Percentiles rank a stretch among this genome's conserved stretches.
phyloP scores from a whole-genome alignment of 2,888 invertebrate species.

The Latheticus oryzae region DNA sequence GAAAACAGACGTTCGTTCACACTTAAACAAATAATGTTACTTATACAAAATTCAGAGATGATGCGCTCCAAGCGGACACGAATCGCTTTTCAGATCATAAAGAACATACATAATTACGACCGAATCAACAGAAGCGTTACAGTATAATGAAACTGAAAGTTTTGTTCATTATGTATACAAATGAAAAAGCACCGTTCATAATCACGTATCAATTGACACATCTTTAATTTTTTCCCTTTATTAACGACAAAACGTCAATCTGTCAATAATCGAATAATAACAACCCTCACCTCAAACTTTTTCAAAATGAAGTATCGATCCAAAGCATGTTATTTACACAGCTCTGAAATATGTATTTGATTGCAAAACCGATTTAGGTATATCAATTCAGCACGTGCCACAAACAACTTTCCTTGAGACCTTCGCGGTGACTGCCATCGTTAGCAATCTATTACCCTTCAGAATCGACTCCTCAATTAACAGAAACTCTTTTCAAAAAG shows the following conservation, averaged over 20 bases:
- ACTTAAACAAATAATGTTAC: conserved; percentile 13
- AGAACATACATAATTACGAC: conserved; percentile 31
- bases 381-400: conserved; percentile 22
- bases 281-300: not conserved
- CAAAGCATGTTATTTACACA: not conserved
- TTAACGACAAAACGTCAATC: not conserved
- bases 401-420: conserved; percentile 11
- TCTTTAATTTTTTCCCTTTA: too few species aligned
- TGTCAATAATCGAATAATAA: conserved; percentile 4
- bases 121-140: conserved; percentile 29
- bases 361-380: conserved; percentile 13
- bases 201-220: conserved; percentile 1
- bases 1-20: conserved; percentile 38
- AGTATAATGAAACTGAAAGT: conserved; percentile 22
- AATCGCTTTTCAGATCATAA: conserved; percentile 19
- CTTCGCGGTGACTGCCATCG: conserved; percentile 1
- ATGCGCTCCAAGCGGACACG: conserved; percentile 7
- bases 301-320: not conserved
- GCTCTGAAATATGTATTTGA: conserved; percentile 6
- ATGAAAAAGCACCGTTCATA: not conserved
- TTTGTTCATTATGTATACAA: too few species aligned
- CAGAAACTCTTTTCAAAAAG: too few species aligned
- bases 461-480: conserved; percentile 9
- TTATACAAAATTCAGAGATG: conserved; percentile 26
- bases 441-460: conserved; percentile 26